A percentile compares a stretch with the other conserved stretches of the same genome.
phyloP scores from a whole-genome alignment of 2,113 vertebrate species.

The Osmerus mordax region DNA sequence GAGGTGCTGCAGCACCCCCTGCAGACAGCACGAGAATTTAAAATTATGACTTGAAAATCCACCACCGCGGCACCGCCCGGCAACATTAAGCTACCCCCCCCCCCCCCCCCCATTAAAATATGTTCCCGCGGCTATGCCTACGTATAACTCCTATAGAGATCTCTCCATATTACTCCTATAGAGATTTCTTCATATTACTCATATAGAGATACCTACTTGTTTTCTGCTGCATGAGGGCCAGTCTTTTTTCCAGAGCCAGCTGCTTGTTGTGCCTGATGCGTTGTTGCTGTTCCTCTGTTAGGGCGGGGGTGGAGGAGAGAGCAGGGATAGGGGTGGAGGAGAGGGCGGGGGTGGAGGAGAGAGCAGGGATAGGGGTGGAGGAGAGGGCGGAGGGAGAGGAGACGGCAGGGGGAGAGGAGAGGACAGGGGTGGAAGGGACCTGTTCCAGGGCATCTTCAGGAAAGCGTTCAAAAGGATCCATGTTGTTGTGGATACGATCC shows the following conservation, averaged over 20 bases:
- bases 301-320: slow-evolving; percentile 30
- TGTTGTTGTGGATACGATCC: slow-evolving; percentile 37
- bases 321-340: slow-evolving; percentile 45
- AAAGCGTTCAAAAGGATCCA: slow-evolving; percentile 20
- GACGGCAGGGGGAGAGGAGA: slow-evolving; percentile 5
- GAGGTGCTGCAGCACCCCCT: too few species aligned
- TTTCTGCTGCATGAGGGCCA: slow-evolving; percentile 69
- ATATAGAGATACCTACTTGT: slow-evolving; percentile 42
- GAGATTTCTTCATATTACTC: too few species aligned
- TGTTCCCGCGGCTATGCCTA: too few species aligned
- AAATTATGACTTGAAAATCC: too few species aligned
- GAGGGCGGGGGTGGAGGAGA: slow-evolving; percentile 2
- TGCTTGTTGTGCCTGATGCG: slow-evolving; percentile 84
- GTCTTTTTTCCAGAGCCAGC: slow-evolving; percentile 81
- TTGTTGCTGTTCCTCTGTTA: slow-evolving; percentile 82
- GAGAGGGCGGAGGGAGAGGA: slow-evolving; percentile 17
- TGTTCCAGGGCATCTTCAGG: slow-evolving; percentile 7
- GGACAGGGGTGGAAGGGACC: slow-evolving; percentile 30
- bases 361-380: slow-evolving; percentile 38
- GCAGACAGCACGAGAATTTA: too few species aligned
- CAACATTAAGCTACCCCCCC: too few species aligned
- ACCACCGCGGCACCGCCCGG: too few species aligned
- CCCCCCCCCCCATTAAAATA: too few species aligned
- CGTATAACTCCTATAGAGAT: too few species aligned
- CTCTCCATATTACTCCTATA: too few species aligned